Evolutionary conservation across 1,140 invertebrate genomes (phyloP), one percentile per base, ranked within the genome.

Genomic region (Cotesia chilonis): DNA sequence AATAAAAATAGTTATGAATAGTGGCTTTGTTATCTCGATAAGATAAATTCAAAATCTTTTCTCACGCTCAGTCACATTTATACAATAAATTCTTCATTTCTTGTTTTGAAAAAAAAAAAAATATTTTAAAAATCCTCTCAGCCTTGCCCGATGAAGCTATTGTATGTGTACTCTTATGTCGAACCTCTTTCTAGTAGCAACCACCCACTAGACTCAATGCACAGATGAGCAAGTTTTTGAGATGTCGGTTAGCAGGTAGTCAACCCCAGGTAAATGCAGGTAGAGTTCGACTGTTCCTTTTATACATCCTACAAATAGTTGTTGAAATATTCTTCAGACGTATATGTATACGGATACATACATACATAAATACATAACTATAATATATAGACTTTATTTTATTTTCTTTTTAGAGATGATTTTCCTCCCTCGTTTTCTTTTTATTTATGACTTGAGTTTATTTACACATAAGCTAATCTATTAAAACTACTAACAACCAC

Each of bases 21-120:
- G 17, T n/a, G 5, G 54, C 12, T 14, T 14, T 14, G 54, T 55
- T 55, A 55, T n/a, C 37, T 64, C 64, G 17, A 52, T 66, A 66
- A n/a, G 54, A 71, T 64, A 59, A 66, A 71, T 71, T 64, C 59
- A 37, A 57, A 68, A 68, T 37, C n/a, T 59, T 66, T 72, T 72
- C 71, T 72, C 71, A 72, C 65, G 71, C 65, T 72, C 65, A 68
- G 71, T 68, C 71, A 72, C 71, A 72, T 65, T 68, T 72, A 51
- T 41, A 72, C 65, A 72, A 72, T 72, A 68, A 67, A 59, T 60
- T 41, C 51, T 20, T 35, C 38, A 54, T 70, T 51, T 59, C 57
- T 51, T 35, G 14, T 61, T 6, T 54, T 72, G 17, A 37, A 47
- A 47, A 41, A 41, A 14, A 14, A 41, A 41, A 41, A 9, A 41